phyloP scores from a whole-genome alignment of 1,140 invertebrate genomes.

The Cotesia typhae region DNA sequence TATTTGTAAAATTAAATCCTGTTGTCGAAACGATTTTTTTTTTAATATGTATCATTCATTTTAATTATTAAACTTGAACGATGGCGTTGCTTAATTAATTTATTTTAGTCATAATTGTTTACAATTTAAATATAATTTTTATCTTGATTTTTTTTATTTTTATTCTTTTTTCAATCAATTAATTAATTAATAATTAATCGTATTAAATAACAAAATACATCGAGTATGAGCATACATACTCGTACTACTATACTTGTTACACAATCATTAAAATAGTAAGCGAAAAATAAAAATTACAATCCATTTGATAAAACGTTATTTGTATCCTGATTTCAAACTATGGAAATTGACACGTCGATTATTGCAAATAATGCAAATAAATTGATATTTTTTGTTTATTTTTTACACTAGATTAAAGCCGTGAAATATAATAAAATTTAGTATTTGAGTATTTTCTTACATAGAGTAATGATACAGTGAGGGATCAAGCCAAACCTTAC shows the following conservation, averaged over 20 bases:
- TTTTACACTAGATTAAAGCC: constrained; percentile 20
- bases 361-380: constrained; percentile 12
- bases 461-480: constrained; percentile 48
- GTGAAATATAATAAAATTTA: neutral
- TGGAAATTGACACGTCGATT: constrained; percentile 8
- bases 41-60: constrained; percentile 16
- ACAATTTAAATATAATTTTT: too few relatives aligned
- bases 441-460: constrained; percentile 30
- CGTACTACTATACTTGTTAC: too few relatives aligned
- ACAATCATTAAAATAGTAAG: too few relatives aligned
- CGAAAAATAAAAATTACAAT: too few relatives aligned
- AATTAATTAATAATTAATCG: too few relatives aligned
- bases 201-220: too few relatives aligned
- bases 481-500: constrained; percentile 59
- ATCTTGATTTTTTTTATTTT: too few relatives aligned
- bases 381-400: too few relatives aligned
- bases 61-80: constrained; percentile 9
- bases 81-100: neutral
- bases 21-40: constrained; percentile 22
- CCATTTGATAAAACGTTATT: too few relatives aligned
- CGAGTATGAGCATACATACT: too few relatives aligned
- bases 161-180: too few relatives aligned
- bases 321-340: neutral
- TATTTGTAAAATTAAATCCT: constrained; percentile 28
- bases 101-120: constrained; percentile 5